Percentiles rank a stretch among this genome's conserved stretches.
These are phyloP conservation scores for Etheostoma nigrum DNA, from an alignment of 2,797 vertebrate genomes.

Conservation along the genomic window DNA sequence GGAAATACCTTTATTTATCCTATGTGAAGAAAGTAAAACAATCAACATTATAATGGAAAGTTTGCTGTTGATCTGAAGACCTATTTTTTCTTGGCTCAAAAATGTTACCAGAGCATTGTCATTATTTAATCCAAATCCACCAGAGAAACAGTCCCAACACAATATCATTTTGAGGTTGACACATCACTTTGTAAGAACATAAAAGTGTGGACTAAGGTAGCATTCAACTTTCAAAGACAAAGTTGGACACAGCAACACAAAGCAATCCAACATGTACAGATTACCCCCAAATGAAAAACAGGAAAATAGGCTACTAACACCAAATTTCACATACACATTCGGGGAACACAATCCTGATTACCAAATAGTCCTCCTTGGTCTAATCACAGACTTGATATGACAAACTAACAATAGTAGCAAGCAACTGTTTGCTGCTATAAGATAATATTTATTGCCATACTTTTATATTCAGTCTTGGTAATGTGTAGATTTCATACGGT, in stretches of 20 bases:
- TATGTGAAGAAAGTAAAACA: too few relatives aligned
- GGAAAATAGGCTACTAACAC: not conserved
- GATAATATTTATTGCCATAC: not conserved
- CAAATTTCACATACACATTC: not conserved
- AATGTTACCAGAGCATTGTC: constrained; percentile 6
- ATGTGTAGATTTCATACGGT: not conserved
- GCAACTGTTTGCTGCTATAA: not conserved
- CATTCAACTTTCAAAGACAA: constrained; percentile 33
- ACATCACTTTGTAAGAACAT: constrained; percentile 12
- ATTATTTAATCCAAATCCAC: constrained; percentile 17
- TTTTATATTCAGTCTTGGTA: not conserved
- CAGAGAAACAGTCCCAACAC: constrained; percentile 1
- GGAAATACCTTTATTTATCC: too few relatives aligned
- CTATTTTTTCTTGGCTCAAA: constrained; percentile 14
- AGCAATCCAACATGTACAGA: constrained; percentile 20
- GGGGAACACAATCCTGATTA: too few relatives aligned
- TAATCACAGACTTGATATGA: not conserved
- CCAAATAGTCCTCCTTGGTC: not conserved
- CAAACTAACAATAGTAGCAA: not conserved
- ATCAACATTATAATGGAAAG: too few relatives aligned
- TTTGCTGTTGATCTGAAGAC: not conserved
- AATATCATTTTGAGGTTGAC: constrained; percentile 12
- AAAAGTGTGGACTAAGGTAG: constrained; percentile 12
- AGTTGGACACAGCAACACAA: constrained; percentile 13
- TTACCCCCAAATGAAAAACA: constrained; percentile 11